Evolutionary conservation across 2,113 vertebrate species (phyloP), one percentile per base, ranked within the genome.

Genomic region (Oncorhynchus kisutch): DNA sequence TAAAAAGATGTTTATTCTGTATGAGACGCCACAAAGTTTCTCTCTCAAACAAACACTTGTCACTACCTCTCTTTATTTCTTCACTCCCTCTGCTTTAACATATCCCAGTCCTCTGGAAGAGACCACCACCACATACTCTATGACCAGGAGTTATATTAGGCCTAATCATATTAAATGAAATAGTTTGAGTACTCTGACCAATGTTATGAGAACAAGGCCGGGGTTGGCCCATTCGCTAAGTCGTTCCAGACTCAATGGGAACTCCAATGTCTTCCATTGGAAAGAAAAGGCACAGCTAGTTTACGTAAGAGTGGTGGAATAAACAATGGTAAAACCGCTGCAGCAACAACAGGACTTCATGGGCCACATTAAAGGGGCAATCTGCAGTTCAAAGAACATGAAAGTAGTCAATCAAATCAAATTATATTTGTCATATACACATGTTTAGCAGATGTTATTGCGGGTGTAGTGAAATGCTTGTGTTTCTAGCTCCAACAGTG

Each of bases 91-190:
- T 51, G 1, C 51, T 8, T 68, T 72, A 78, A 79, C 70, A 64
- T 80, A 70, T 18, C 49, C 71, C 71, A 72, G 72, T 49, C 67
- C 24, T 62, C 65, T 67, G n/a, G 45, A 24, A 39, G 64, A 57
- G 72, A 60, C 34, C 67, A 70, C 70, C 54, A 57, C 31, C 18
- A 54, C 51, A 34, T 29, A n/a, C 18, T 45, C 72, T 66, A 65
- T 65, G 16, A 31, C 62, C 64, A 48, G 22, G 59, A 48, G 20
- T 67, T 67, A 18, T 72, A 71, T 54, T 70, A 71, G 70, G 31
- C 75, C 64, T 72, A 34, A 69, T 68, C 51, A 68, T 71, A 72
- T 60, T 69, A 48, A 72, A 72, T 74, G 64, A 27, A 59, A 73
- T 71, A 60, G n/a, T 51, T 54, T 27, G 8, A 39, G 7, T 60